phyloP scores from a whole-genome alignment of 2,113 vertebrate genomes.

The Pluvianellus socialis region DNA sequence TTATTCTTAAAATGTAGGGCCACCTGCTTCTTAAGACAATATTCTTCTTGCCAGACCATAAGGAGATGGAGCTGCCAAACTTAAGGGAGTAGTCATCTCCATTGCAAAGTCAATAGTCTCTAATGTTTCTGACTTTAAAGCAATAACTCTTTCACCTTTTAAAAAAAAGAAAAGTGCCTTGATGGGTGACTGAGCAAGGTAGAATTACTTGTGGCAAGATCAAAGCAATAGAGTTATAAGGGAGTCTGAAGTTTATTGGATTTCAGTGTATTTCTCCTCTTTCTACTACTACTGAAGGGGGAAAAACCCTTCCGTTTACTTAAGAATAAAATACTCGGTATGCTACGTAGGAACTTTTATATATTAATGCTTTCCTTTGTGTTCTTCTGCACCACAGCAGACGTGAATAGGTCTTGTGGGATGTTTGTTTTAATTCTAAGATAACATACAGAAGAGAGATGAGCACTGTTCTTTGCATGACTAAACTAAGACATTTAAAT shows the following conservation, averaged over 20 bases:
- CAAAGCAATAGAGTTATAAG: conserved; percentile 18
- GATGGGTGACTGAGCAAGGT: conserved; percentile 33
- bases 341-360: not conserved
- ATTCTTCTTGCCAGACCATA: conserved; percentile 54
- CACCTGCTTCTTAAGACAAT: conserved; percentile 57
- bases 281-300: not conserved
- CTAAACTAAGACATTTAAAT: not conserved
- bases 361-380: not conserved
- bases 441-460: not conserved
- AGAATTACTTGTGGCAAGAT: conserved; percentile 54
- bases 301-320: not conserved
- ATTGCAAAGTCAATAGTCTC: conserved; percentile 64
- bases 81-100: conserved; percentile 52
- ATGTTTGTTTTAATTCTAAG: not conserved
- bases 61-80: conserved; percentile 44
- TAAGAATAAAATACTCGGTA: not conserved
- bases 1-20: conserved; percentile 37
- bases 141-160: conserved; percentile 38
- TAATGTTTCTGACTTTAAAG: conserved; percentile 40
- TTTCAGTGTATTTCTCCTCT: conserved; percentile 19
- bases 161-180: not conserved
- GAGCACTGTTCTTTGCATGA: not conserved
- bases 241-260: not conserved
- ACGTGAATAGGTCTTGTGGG: not conserved
- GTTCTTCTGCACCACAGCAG: not conserved